Percentiles rank a stretch among this genome's conserved stretches.
These are phyloP conservation scores for Malacoctenus gilli DNA, from an alignment of 2,797 vertebrate genomes.

Conservation along the genomic window DNA sequence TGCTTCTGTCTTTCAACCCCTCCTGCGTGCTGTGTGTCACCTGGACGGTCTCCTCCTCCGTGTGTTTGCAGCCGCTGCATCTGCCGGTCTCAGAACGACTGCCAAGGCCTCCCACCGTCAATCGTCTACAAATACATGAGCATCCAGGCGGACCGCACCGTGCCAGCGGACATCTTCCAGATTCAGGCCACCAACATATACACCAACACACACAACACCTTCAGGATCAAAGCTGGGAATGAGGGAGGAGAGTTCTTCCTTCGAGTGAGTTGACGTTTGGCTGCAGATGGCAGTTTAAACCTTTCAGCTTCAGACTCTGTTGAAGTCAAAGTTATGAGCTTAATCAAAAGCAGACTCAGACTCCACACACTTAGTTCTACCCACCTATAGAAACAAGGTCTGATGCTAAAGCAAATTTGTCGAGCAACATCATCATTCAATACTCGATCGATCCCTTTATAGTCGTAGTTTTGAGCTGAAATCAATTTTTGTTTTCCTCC, in stretches of 20 bases:
- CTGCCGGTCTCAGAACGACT: constrained; percentile 84
- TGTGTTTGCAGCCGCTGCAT: constrained; percentile 88
- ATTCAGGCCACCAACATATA: constrained; percentile 96
- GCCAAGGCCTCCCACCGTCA: constrained; percentile 85
- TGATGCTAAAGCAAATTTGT: too few relatives aligned
- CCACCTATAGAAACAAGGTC: too few relatives aligned
- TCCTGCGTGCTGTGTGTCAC: neutral
- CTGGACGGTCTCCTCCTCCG: constrained; percentile 3
- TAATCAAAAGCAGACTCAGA: too few relatives aligned
- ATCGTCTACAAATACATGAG: constrained; percentile 98
- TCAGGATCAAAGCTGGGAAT: constrained; percentile 95
- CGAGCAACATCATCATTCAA: too few relatives aligned
- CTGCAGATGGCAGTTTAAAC: neutral
- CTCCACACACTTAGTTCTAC: too few relatives aligned
- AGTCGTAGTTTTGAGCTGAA: too few relatives aligned
- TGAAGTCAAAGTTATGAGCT: too few relatives aligned
- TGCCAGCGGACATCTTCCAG: constrained; percentile 96
- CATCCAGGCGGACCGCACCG: constrained; percentile 89
- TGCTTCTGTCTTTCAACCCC: constrained; percentile 11
- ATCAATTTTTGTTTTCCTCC: neutral
- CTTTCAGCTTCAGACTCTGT: too few relatives aligned
- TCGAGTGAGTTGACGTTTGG: constrained; percentile 72
- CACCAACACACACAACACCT: constrained; percentile 93
- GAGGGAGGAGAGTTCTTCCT: constrained; percentile 91
- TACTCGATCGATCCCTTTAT: too few relatives aligned